Base-by-base conservation (phyloP, 2,888 invertebrate genomes). In the Netelia fuscicornis region DNA sequence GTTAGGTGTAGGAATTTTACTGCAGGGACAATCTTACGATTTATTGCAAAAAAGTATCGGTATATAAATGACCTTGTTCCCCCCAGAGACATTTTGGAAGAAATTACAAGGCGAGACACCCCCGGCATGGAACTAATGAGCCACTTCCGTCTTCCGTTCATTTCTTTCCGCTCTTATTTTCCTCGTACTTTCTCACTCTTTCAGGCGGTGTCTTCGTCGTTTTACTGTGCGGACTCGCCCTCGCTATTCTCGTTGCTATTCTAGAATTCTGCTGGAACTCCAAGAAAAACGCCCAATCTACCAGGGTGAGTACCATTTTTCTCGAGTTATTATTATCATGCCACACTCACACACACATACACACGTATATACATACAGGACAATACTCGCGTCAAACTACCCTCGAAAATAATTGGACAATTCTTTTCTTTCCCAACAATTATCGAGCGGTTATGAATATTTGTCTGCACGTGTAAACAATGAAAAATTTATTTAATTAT, bases 141-240 rank as follows among this genome's bases (percentile, higher is more conserved):
- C 87, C 79, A 65, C 70, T 88, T 89, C 86, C 89, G 85, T 86
- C 44, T 85, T 54, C 44, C n/a, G 25, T 72, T 78, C 17, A 23
- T 68, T 6, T 64, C 48, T 65, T 76, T 60, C 81, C 58, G 37
- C 68, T 8, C 25, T 77, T 81, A 70, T 78, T 71, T 64, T 52
- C 37, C 52, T 64, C 37, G 62, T 81, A 2, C 67, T 67, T 79
- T 71, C 23, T 52, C 48, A 42, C 77, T 72, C 84, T 86, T 71
- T 82, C 94, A 97, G 98, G 98, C 87, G 99, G 99, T 1, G 98
- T 99, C 0, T 99, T 99, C 94, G 98, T 99, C 44, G 99, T 99
- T 0, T 95, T 99, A 0, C 95, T 99, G 0, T 98, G 98, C 87
- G 99, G 99, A 0, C 94, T 99, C 68, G 98, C 98, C 0, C 92